Conservation (phyloP, 2,113 vertebrate species). For the Phalacrocorax aristotelis region DNA sequence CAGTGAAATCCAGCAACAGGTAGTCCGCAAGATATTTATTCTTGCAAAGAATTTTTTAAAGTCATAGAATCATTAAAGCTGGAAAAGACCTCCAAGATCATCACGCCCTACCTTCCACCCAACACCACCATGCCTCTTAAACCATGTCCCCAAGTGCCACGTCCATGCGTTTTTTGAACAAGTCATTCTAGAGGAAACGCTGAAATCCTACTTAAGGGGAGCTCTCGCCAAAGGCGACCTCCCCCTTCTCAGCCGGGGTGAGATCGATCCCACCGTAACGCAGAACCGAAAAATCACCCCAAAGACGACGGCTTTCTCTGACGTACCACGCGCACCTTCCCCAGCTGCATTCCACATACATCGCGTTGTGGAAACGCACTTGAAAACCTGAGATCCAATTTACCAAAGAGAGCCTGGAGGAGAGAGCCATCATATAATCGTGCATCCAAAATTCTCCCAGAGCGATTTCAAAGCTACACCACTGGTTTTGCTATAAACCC, state of each 20-base stretch:
- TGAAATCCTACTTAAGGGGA: background rate
- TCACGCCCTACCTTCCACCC: too few species aligned
- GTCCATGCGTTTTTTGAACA: too few species aligned
- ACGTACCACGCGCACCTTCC: accelerated
- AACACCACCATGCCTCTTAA: too few species aligned
- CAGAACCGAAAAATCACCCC: accelerated
- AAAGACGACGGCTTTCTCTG: background rate
- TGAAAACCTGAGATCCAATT: background rate
- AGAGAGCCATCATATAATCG: background rate
- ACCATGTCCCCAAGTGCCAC: too few species aligned
- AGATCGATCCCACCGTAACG: accelerated
- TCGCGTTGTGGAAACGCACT: background rate
- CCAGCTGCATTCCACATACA: background rate
- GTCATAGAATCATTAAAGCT: too few species aligned
- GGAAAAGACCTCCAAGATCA: background rate
- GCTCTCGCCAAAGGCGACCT: background rate
- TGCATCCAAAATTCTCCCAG: background rate
- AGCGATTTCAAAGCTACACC: conserved; percentile 26
- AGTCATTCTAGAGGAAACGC: background rate
- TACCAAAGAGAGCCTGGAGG: background rate
- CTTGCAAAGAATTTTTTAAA: background rate
- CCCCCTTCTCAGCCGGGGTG: background rate
- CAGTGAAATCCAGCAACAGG: accelerated
- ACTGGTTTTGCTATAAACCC: background rate
- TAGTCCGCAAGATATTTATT: accelerated